Percentiles rank a stretch among this genome's conserved stretches.
phyloP scores from a whole-genome alignment of 2,113 vertebrate species.

The Poeciliopsis turrubarensis region DNA sequence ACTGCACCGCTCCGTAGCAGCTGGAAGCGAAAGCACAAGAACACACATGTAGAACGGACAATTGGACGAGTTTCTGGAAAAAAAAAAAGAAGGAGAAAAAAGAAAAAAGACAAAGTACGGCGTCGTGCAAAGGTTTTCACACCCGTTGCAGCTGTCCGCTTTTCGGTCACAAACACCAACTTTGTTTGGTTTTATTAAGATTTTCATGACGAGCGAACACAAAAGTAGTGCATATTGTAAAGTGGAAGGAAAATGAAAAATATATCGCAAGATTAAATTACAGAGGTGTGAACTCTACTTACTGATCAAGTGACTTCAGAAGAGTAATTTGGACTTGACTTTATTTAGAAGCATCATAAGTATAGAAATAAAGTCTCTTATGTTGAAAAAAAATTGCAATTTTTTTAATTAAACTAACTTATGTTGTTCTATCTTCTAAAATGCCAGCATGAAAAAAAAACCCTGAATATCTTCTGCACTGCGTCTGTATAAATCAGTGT shows the following conservation, averaged over 20 bases:
- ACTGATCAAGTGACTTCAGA: too few species aligned
- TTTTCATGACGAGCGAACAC: not conserved
- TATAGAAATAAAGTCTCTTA: too few species aligned
- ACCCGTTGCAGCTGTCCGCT: too few species aligned
- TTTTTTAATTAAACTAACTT: too few species aligned
- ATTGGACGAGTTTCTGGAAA: not conserved
- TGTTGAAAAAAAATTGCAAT: too few species aligned
- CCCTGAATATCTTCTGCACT: not conserved
- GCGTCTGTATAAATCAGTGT: not conserved
- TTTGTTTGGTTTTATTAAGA: too few species aligned
- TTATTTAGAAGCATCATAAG: too few species aligned
- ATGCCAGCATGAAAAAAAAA: not conserved
- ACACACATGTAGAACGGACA: not conserved
- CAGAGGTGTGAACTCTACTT: too few species aligned
- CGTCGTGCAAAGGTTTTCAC: not conserved
- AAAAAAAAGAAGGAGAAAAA: too few species aligned
- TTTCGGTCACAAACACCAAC: not conserved
- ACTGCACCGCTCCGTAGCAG: slow-evolving; percentile 93
- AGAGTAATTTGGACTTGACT: too few species aligned
- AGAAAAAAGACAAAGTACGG: not conserved
- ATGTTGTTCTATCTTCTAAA: not conserved
- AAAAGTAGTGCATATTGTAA: not conserved
- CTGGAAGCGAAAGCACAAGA: slow-evolving; percentile 64
- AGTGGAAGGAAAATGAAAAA: not conserved
- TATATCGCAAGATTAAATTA: not conserved